Conservation (phyloP, 2,797 vertebrate genomes). For the Paramormyrops hopkinsi region DNA sequence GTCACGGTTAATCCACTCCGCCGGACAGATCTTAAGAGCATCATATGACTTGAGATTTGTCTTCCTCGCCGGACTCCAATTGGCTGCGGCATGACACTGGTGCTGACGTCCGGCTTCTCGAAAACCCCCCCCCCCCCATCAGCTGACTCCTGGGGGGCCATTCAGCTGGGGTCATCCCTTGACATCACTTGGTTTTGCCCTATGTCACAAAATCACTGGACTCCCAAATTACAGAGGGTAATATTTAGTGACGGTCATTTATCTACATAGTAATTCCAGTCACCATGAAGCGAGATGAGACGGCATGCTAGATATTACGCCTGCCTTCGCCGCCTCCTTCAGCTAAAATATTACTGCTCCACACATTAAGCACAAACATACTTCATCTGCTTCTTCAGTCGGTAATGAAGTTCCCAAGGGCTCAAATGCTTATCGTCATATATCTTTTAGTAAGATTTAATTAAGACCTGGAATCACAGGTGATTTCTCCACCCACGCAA, state of each 20-base stretch:
- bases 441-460: slow-evolving; percentile 5
- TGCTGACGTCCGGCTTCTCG: neutral
- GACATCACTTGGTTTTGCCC: neutral
- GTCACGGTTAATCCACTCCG: slow-evolving; percentile 15
- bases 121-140: neutral
- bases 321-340: neutral
- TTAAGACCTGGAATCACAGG: slow-evolving; percentile 7
- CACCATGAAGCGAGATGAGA: neutral
- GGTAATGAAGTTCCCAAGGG: neutral
- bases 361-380: neutral
- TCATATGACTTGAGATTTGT: neutral
- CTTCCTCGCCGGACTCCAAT: neutral
- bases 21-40: neutral
- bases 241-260: neutral
- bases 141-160: neutral
- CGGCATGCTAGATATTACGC: neutral
- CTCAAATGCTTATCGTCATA: neutral
- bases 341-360: neutral
- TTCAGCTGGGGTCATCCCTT: neutral
- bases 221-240: neutral
- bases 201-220: neutral
- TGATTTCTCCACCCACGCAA: neutral
- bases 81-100: neutral
- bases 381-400: neutral
- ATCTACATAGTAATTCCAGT: neutral